Evolutionary conservation across 92 coral and sea anemone genomes (phyloP), one percentile per base, ranked within the genome.

Genomic region (Meandrina meandrites): DNA sequence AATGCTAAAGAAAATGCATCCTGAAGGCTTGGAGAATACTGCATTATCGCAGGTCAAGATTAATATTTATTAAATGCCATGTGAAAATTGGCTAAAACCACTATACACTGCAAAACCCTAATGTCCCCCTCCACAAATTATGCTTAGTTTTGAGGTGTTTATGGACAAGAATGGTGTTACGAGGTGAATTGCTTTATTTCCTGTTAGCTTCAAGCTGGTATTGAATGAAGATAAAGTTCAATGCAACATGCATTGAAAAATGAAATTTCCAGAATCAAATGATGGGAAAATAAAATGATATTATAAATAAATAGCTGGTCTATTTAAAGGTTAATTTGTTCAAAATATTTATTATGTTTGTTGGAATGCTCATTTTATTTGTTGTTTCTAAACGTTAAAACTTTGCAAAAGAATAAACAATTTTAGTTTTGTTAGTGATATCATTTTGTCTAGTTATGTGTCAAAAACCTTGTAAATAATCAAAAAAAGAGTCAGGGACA

Each of bases 301-400:
- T 72, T 42, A 64, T 2, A 57, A 47, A 76, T 81, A 78, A 75
- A 85, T 85, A 85, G 88, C 88, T 85, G 88, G 88, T 50, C 88
- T 84, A 84, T 84, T 84, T 84, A 81, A 40, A 75, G 70, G 79
- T 71, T 34, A n/a, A 28, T 19, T 18, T 40, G 19, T 70, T 5
- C 6, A 9, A 7, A 48, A 48, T 48, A 48, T 48, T 48, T 16
- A n/a, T 6, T 21, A 53, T 81, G 27, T 28, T 81, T 68, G 45
- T 81, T 81, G 37, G 60, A 35, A 81, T 36, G 58, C n/a, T 81
- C 45, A 15, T 48, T 47, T 82, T 48, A 24, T 82, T 47, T 40
- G 31, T 57, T 58, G 53, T 48, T 48, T 48, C 53, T 48, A 48
- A 7, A 13, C 9, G 1, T 48, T 48, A n/a, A 83, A 51, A 30